Evolutionary conservation across 1,140 invertebrate genomes (phyloP), one percentile per base, ranked within the genome.

Genomic region (Zaprionus capensis): DNA sequence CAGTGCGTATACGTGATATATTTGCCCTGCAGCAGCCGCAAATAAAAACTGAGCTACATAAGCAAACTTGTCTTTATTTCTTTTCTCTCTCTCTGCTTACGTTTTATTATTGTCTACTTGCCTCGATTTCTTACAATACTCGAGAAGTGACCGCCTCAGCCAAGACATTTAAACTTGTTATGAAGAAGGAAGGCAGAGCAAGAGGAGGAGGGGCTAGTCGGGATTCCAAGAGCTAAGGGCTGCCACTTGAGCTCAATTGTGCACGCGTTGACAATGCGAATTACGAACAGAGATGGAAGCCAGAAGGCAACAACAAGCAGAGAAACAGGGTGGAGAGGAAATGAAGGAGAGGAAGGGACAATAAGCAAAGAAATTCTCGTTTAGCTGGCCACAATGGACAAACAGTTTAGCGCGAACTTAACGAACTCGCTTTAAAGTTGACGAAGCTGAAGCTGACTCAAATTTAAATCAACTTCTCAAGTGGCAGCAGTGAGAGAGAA

Each of bases 171-270:
- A 82, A 82, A 79, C 79, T 82, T 85, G 82, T 82, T 86, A 79
- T 86, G 82, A 82, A 76, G 2, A 46, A 11, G 63, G 49, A 44
- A 56, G 65, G n/a, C 46, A 44, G 51, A 20, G 44, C 24, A 59
- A 38, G 51, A 20, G 44, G 36, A 59, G 49, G 36, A 63, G 14
- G 22, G 31, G 24, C 17, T 11, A 20, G 5, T 11, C 3, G 26
- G 12, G 44, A 15, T 5, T 26, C 41, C 49, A 63, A 49, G 63
- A 62, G 70, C 55, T 56, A 74, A 78, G 82, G 72, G 71, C 70
- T 46, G 77, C 59, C 81, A 87, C 84, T 88, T 90, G 81, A 84
- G 85, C 85, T 81, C 84, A 88, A 88, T 88, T 88, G 85, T 88
- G 81, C 77, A 71, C 74, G 70, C 85, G 84, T 84, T 84, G 85